These are phyloP conservation scores for Orthosia gracilis DNA, from an alignment of 2,888 invertebrate genomes.

Conservation along the genomic window DNA sequence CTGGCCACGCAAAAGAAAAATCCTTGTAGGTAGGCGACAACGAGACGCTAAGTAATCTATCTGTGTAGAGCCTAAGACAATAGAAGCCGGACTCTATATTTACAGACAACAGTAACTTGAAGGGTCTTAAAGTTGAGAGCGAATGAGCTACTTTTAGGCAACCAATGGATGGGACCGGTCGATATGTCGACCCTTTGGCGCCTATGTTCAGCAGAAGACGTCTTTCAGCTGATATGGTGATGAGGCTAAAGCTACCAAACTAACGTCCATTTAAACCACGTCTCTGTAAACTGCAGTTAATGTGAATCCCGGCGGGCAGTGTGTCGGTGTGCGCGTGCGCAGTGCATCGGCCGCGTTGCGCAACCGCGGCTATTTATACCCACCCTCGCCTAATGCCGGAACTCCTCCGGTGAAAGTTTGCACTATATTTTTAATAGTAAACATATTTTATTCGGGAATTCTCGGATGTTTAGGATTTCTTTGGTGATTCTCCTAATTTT, in stretches of 20 bases:
- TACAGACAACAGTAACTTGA: background rate
- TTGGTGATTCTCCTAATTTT: background rate
- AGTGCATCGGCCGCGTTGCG: conserved; percentile 81
- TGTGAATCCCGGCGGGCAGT: conserved; percentile 44
- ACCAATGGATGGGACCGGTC: no score
- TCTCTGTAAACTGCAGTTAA: conserved; percentile 46
- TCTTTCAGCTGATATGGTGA: no score
- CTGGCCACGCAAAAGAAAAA: conserved; percentile 13
- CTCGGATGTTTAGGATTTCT: conserved; percentile 11
- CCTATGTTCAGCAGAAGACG: no score
- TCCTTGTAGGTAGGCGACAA: no score
- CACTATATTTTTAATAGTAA: conserved; percentile 61
- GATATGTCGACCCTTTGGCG: no score
- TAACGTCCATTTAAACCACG: conserved; percentile 23
- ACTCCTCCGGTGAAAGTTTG: conserved; percentile 67
- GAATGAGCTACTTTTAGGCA: background rate
- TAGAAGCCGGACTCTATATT: background rate
- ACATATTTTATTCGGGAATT: conserved; percentile 45
- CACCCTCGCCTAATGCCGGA: conserved; percentile 71
- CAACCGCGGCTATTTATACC: conserved; percentile 75
- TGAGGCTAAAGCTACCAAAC: no score
- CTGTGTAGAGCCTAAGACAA: background rate
- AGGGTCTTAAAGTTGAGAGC: background rate
- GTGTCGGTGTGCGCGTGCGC: conserved; percentile 56
- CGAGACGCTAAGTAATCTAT: background rate